phyloP scores from a whole-genome alignment of 2,888 invertebrate species.

The Keiferia lycopersicella region DNA sequence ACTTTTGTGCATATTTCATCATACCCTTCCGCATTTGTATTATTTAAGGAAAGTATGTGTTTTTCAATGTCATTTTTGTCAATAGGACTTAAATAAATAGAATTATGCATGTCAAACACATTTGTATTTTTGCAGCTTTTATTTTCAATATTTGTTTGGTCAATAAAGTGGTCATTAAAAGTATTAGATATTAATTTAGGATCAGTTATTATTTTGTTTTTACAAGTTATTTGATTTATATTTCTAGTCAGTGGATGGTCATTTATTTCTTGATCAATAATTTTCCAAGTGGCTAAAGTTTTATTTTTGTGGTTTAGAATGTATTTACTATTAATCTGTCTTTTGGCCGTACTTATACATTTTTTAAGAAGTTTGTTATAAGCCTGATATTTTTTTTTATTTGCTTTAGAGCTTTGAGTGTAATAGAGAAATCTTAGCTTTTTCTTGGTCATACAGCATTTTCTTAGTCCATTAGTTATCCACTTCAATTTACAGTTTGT shows the following conservation, averaged over 20 bases:
- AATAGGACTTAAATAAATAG: conserved; percentile 25
- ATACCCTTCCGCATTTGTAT: conserved; percentile 25
- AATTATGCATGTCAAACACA: not conserved
- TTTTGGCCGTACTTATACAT: conserved; percentile 4
- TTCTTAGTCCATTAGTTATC: conserved; percentile 8
- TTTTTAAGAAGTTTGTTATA: conserved; percentile 21
- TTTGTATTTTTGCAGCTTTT: not conserved
- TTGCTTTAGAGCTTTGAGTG: not conserved
- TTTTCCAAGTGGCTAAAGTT: conserved; percentile 22
- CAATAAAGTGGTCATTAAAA: conserved; percentile 27
- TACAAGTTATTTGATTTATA: conserved; percentile 6
- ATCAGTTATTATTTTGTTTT: conserved; percentile 12
- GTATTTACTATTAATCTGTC: not conserved
- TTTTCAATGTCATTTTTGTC: conserved; percentile 21
- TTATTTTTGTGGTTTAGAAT: conserved; percentile 14
- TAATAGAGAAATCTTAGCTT: not conserved
- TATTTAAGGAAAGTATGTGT: conserved; percentile 24
- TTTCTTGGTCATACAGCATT: not conserved
- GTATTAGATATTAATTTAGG: conserved; percentile 21
- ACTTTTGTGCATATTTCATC: conserved; percentile 28
- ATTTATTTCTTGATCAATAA: conserved; percentile 18
- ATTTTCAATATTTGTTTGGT: conserved; percentile 14
- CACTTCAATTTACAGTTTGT: not conserved
- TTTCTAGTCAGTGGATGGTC: conserved; percentile 5
- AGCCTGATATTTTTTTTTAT: conserved; percentile 8